These are phyloP conservation scores for Turnix velox DNA, from an alignment of 2,113 vertebrate species.

Conservation along the genomic window DNA sequence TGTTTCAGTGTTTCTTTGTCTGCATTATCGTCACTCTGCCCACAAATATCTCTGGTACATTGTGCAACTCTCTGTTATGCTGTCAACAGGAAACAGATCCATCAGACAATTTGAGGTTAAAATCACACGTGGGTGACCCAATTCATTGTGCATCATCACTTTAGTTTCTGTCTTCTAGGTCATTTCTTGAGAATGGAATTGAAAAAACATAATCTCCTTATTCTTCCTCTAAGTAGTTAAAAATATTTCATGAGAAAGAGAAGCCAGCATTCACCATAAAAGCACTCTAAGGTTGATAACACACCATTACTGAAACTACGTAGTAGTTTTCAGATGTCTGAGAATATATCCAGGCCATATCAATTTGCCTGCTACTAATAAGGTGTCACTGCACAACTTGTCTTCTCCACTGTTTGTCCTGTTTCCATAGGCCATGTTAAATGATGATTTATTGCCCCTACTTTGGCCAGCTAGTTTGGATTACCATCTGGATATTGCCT, in stretches of 20 bases:
- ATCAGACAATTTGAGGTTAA: neutral
- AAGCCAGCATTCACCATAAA: neutral
- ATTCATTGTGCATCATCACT: neutral
- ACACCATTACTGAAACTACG: neutral
- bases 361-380: neutral
- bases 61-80: constrained; percentile 6
- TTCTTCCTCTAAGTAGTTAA: neutral
- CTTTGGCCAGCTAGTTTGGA: neutral
- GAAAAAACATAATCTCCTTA: neutral
- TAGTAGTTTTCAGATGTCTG: neutral
- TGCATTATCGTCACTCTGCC: neutral
- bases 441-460: neutral
- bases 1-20: neutral
- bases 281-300: neutral
- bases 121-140: neutral
- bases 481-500: neutral
- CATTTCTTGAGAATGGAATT: neutral
- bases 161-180: neutral
- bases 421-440: neutral
- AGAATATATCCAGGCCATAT: neutral
- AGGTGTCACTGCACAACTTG: neutral
- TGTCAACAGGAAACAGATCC: constrained; percentile 27
- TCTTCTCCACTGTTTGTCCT: neutral
- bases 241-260: neutral
- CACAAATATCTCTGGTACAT: neutral